phyloP scores from a whole-genome alignment of 2,113 vertebrate genomes.

The Microcebus tavaratra region DNA sequence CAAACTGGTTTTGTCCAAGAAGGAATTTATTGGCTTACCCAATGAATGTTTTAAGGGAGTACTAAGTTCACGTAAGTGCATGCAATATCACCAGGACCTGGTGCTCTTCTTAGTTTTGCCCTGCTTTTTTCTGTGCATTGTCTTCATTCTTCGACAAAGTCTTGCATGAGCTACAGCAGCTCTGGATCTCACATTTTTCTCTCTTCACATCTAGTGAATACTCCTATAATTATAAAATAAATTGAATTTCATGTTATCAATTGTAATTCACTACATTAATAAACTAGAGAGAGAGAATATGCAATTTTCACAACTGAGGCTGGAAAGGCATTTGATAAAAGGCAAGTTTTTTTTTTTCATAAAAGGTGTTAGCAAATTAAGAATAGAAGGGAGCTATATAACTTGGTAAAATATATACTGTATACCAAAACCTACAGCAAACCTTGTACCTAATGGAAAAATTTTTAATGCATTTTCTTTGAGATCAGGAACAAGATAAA shows the following conservation, averaged over 20 bases:
- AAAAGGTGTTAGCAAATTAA: background rate
- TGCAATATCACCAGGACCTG: background rate
- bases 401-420: background rate
- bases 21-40: background rate
- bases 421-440: background rate
- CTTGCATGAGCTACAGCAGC: background rate
- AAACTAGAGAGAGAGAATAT: background rate
- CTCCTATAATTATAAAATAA: background rate
- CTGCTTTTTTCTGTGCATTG: background rate
- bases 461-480: background rate
- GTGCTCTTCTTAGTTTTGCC: background rate
- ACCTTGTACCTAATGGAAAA: background rate
- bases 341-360: background rate
- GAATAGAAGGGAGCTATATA: background rate
- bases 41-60: background rate
- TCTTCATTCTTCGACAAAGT: background rate
- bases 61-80: background rate
- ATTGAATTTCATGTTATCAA: constrained; percentile 1
- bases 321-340: background rate
- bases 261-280: background rate
- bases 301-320: background rate
- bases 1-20: background rate
- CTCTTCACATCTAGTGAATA: background rate
- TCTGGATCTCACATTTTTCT: background rate
- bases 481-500: background rate